phyloP scores from a whole-genome alignment of 2,888 invertebrate species.

The Holacanthella duospinosa region DNA sequence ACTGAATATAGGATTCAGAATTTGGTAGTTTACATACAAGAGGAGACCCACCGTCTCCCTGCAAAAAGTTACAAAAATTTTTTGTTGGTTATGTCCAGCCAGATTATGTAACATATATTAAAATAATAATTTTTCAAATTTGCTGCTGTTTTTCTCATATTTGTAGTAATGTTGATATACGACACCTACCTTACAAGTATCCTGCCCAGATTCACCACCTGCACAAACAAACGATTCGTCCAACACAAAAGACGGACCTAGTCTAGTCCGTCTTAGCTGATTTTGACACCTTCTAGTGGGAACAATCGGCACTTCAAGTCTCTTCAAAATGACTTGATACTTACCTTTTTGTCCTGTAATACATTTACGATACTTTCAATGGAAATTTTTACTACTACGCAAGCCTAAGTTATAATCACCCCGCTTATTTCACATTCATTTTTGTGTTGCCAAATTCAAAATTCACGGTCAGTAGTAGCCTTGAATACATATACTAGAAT shows the following conservation, averaged over 20 bases:
- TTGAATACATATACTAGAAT: too few species aligned
- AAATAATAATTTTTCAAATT: too few species aligned
- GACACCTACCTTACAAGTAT: conserved; percentile 58
- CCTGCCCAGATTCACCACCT: conserved; percentile 60
- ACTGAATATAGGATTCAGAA: conserved; percentile 56
- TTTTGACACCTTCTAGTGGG: conserved; percentile 51
- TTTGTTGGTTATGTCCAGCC: too few species aligned
- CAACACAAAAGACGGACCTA: conserved; percentile 56
- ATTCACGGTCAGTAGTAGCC: too few species aligned
- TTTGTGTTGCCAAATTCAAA: background rate
- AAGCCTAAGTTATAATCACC: too few species aligned
- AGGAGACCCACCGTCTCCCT: conserved; percentile 73
- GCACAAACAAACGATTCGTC: conserved; percentile 65
- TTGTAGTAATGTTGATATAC: too few species aligned
- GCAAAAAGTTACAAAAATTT: conserved; percentile 30
- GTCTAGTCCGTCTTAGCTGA: conserved; percentile 53
- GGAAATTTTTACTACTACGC: too few species aligned
- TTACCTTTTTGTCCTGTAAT: conserved; percentile 31
- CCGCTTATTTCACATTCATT: too few species aligned
- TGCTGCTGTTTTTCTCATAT: background rate
- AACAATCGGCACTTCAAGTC: conserved; percentile 61
- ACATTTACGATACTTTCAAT: too few species aligned
- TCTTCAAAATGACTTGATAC: conserved; percentile 55
- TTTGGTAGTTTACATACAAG: conserved; percentile 59
- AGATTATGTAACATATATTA: too few species aligned